Evolutionary conservation across 2,797 vertebrate species (phyloP), one percentile per base, ranked within the genome.

Genomic region (Macroramphosus scolopax): DNA sequence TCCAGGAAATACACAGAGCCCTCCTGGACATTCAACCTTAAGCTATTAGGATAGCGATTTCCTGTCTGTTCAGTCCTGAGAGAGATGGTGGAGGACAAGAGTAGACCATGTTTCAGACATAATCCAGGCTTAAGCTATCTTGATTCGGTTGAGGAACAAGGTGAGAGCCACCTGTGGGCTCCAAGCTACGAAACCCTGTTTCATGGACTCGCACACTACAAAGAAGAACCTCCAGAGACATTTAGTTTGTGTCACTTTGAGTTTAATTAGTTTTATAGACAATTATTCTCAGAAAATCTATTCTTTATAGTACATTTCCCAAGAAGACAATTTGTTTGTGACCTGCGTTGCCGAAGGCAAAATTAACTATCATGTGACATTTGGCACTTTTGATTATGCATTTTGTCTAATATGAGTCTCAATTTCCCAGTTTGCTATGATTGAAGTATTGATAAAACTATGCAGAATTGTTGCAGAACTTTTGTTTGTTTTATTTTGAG

Each of bases 1-100:
- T 99, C 85, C 95, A 92, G 79, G 95, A 97, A 69, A 95, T 98
- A 78, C 91, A 96, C 68, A 63, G 67, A 68, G 87, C 88, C 68
- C 91, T 98, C 45, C 89, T 93, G 53, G 92, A 93, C 51, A 89
- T 84, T 70, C 81, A 81, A 63, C 63, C 75, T 28, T 89, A 86
- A 72, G 56, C 41, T 2, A 6, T 68, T 18, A 22, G 57, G 72
- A 77, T 71, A 57, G 58, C 60, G 47, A 54, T 70, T 55, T 38
- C 70, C 68, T 55, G 61, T 62, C 63, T 61, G 54, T 55, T 60
- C 57, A 48, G 44, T 59, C 69, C 53, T 57, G 48, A 50, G 49
- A 24, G 44, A 62, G 54, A 38, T 25, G 39, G 52, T 55, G 75
- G 36, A 61, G 26, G 38, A 60, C 55, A 45, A 58, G 47, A 51